phyloP scores from a whole-genome alignment of 1,140 invertebrate genomes.

The Contarinia nasturtii region DNA sequence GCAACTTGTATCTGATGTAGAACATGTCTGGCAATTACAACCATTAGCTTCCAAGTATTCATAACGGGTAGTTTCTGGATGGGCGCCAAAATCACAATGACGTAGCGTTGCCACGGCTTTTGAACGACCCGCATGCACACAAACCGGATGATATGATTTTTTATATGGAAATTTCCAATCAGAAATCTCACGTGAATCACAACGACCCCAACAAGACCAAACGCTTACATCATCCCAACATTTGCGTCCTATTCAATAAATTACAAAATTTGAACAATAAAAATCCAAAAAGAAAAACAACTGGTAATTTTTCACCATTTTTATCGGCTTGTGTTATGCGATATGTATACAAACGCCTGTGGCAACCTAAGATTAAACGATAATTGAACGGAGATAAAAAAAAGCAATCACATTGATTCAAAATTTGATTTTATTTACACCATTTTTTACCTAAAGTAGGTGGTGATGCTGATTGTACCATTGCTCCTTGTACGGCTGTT shows the following conservation, averaged over 20 bases:
- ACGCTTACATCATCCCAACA: conserved; percentile 56
- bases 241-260: conserved; percentile 34
- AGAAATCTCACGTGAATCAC: conserved; percentile 65
- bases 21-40: conserved; percentile 32
- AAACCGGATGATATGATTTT: conserved; percentile 62
- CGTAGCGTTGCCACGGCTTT: conserved; percentile 30
- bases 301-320: conserved; percentile 13
- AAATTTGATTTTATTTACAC: not conserved
- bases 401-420: not conserved
- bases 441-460: conserved; percentile 4
- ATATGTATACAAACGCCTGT: conserved; percentile 26
- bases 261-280: conserved; percentile 26
- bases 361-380: conserved; percentile 19
- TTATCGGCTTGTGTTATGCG: conserved; percentile 17
- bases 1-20: conserved; percentile 17
- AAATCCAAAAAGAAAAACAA: conserved; percentile 9
- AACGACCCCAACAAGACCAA: conserved; percentile 63
- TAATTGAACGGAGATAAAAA: not conserved
- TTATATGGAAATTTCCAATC: conserved; percentile 78
- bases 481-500: too few species aligned
- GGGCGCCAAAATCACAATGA: conserved; percentile 42
- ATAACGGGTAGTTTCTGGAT: conserved; percentile 33
- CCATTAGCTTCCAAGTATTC: conserved; percentile 39
- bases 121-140: conserved; percentile 47
- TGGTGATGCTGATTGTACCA: too few species aligned